These are phyloP conservation scores for Pyrocoelia pectoralis DNA, from an alignment of 2,888 invertebrate species.

Conservation along the genomic window DNA sequence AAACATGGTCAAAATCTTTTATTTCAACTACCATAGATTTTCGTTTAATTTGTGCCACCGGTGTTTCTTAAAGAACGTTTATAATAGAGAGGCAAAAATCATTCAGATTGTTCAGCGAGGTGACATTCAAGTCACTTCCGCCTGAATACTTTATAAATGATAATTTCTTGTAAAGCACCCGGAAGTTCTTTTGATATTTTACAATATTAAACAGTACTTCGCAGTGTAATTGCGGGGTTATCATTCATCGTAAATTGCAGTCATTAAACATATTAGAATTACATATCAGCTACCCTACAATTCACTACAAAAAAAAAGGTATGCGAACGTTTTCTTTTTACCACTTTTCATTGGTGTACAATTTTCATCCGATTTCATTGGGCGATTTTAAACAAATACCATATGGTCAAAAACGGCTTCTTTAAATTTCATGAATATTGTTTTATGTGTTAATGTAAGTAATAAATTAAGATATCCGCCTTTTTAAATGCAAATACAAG, in stretches of 20 bases:
- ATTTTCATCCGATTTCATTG: conserved; percentile 2
- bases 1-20: conserved; percentile 38
- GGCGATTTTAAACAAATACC: conserved; percentile 2
- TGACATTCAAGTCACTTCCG: conserved; percentile 57
- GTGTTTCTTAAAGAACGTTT: conserved; percentile 22
- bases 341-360: neutral
- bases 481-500: conserved; percentile 9
- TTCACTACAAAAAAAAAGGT: neutral
- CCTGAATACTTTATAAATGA: conserved; percentile 52
- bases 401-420: conserved; percentile 10
- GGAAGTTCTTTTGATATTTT: conserved; percentile 30
- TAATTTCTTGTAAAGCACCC: conserved; percentile 32
- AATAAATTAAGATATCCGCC: conserved; percentile 8
- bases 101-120: conserved; percentile 53
- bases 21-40: conserved; percentile 43
- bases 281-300: neutral
- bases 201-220: conserved; percentile 16
- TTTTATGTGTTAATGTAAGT: conserved; percentile 6
- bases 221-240: conserved; percentile 18
- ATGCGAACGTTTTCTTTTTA: neutral
- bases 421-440: conserved; percentile 7
- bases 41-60: conserved; percentile 38
- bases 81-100: conserved; percentile 49
- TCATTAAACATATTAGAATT: conserved; percentile 4
- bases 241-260: conserved; percentile 16